phyloP scores from a whole-genome alignment of 2,888 invertebrate genomes.

The Drosophila meridiana region DNA sequence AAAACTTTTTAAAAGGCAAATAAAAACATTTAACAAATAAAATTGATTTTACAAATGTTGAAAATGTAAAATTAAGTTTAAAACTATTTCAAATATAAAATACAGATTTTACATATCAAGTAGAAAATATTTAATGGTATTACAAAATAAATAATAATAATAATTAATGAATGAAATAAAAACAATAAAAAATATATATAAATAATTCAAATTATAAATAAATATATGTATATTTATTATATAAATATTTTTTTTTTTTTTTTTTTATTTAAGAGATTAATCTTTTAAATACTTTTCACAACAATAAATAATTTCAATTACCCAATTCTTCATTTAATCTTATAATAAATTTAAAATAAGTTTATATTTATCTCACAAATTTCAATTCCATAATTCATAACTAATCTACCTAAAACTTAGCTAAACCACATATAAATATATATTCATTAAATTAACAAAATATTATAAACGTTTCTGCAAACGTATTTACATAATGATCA shows the following conservation, averaged over 20 bases:
- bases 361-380: neutral
- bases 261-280: too few relatives aligned
- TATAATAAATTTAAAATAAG: neutral
- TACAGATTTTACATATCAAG: too few relatives aligned
- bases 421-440: neutral
- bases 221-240: too few relatives aligned
- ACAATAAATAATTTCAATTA: neutral
- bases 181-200: neutral
- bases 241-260: too few relatives aligned
- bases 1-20: too few relatives aligned
- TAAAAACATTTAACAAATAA: too few relatives aligned
- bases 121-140: too few relatives aligned
- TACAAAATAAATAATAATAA: too few relatives aligned
- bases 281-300: neutral
- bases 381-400: slow-evolving; percentile 1
- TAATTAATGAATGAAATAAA: too few relatives aligned
- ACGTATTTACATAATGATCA: slow-evolving; percentile 28
- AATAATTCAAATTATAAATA: too few relatives aligned
- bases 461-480: slow-evolving; percentile 8
- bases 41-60: neutral
- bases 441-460: neutral
- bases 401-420: neutral
- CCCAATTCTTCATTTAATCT: neutral
- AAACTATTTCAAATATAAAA: too few relatives aligned
- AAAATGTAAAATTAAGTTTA: neutral